These are phyloP conservation scores for Cantharis lateralis DNA, from an alignment of 2,888 invertebrate genomes.

Conservation along the genomic window DNA sequence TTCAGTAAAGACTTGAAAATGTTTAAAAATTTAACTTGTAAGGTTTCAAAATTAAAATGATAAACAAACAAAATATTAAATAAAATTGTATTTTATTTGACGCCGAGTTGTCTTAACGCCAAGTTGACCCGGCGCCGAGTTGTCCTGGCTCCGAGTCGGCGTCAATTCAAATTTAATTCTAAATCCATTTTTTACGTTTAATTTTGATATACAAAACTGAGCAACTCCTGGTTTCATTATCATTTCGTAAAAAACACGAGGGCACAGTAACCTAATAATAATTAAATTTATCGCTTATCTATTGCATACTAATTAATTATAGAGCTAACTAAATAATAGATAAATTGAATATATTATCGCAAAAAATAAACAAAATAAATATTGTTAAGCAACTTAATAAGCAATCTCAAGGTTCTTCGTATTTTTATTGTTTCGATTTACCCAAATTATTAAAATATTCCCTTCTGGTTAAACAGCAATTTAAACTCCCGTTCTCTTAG, in stretches of 20 bases:
- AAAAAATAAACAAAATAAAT: not conserved
- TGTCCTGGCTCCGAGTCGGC: too few relatives aligned
- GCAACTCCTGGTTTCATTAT: not conserved
- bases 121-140: too few relatives aligned
- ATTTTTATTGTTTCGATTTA: not conserved
- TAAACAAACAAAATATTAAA: too few relatives aligned
- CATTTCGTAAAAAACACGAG: not conserved
- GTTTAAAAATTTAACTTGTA: too few relatives aligned
- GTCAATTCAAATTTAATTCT: too few relatives aligned
- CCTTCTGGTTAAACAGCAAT: too few relatives aligned
- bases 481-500: not conserved
- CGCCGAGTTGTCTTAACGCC: too few relatives aligned
- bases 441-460: not conserved
- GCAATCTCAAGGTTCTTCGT: not conserved
- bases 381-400: not conserved
- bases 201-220: too few relatives aligned
- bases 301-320: not conserved
- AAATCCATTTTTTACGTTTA: too few relatives aligned
- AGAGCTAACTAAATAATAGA: not conserved
- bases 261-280: not conserved
- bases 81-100: too few relatives aligned
- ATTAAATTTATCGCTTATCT: not conserved
- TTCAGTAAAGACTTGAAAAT: too few relatives aligned
- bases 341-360: not conserved
- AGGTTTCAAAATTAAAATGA: too few relatives aligned